Evolutionary conservation across 2,888 invertebrate genomes (phyloP).

Genomic region (Lasioglossum zephyrum): DNA sequence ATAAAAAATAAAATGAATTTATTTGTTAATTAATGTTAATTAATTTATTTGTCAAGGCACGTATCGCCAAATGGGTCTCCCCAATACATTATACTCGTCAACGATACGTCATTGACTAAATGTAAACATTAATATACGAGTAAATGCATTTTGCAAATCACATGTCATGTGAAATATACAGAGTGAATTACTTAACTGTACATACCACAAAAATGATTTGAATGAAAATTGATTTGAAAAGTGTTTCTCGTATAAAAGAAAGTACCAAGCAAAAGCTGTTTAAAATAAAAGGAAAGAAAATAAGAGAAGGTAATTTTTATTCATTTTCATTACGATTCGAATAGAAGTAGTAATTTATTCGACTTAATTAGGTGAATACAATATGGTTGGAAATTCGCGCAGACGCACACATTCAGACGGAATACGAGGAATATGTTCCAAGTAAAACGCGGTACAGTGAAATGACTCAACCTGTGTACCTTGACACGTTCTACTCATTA

Average conservation of each 20-base stretch:
- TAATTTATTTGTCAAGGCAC: not conserved
- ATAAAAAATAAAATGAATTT: no score
- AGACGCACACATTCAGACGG: not conserved
- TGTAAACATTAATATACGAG: not conserved
- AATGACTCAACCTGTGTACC: not conserved
- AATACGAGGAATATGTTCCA: not conserved
- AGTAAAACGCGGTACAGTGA: not conserved
- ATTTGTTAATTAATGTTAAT: no score
- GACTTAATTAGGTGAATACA: not conserved
- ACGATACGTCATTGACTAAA: not conserved
- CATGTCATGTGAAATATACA: not conserved
- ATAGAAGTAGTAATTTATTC: not conserved
- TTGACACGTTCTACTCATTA: not conserved
- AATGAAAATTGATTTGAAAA: not conserved
- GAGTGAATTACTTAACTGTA: not conserved
- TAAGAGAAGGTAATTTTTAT: not conserved
- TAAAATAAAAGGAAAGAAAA: not conserved
- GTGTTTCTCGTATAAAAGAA: not conserved
- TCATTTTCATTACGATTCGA: not conserved
- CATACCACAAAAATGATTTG: not conserved
- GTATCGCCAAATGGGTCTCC: not conserved
- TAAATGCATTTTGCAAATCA: not conserved
- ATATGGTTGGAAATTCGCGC: not conserved
- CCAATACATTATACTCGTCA: not conserved
- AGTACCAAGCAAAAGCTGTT: not conserved